A percentile compares a stretch with the other conserved stretches of the same genome.
Evolutionary conservation across 2,113 vertebrate genomes (phyloP).

Genomic region (Ploceus nigricollis): DNA sequence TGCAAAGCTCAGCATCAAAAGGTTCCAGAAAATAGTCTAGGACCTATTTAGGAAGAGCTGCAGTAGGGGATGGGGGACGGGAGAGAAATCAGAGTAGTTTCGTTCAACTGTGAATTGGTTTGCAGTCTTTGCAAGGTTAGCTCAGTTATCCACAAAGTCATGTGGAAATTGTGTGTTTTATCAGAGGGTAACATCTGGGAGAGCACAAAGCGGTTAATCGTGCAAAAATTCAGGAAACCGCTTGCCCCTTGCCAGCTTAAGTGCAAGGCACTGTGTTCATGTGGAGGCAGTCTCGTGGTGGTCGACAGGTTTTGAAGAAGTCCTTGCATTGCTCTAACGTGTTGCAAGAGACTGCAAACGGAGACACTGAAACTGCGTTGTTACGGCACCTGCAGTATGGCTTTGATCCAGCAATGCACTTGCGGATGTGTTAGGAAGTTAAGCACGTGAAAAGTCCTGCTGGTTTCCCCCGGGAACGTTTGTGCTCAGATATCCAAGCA

Average conservation of each 20-base stretch:
- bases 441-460: background rate
- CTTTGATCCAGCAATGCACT: constrained; percentile 12
- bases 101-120: constrained; percentile 47
- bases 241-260: background rate
- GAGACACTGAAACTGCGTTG: constrained; percentile 54
- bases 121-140: constrained; percentile 26
- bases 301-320: background rate
- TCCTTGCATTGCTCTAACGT: background rate
- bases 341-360: constrained; percentile 14
- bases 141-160: background rate
- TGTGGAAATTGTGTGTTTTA: background rate
- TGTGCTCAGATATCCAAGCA: background rate
- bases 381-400: constrained; percentile 5
- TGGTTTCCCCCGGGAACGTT: background rate
- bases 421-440: background rate
- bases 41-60: constrained; percentile 39
- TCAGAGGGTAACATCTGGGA: background rate
- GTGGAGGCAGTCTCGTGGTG: background rate
- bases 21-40: constrained; percentile 41
- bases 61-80: background rate
- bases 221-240: background rate
- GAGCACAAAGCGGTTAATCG: background rate
- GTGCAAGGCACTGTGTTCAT: background rate
- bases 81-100: background rate
- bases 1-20: constrained; percentile 58